Evolutionary conservation across 2,888 invertebrate genomes (phyloP), one percentile per base, ranked within the genome.

Genomic region (Hermodice carunculata): DNA sequence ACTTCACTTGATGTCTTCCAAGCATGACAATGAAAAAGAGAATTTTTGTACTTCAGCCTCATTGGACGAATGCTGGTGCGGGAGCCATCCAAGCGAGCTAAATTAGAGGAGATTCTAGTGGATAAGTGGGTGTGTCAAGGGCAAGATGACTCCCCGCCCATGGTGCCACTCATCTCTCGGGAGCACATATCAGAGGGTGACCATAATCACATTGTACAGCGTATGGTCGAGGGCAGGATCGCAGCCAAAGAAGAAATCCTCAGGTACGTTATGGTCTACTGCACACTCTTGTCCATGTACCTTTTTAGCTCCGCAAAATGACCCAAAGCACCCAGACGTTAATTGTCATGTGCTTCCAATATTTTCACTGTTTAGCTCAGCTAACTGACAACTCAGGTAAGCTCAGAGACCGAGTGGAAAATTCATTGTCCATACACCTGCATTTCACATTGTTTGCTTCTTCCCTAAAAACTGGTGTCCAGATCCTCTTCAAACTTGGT

Each of bases 141-240:
- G 1, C 73, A 70, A 26, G 69, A 71, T 22, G 61, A 67, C 34
- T 58, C 70, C 11, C 57, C 70, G 1, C 59, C 69, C n/a, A 11
- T 60, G 31, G 37, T 61, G 44, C 71, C 71, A 17, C 89, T 97
- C 54, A 93, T 98, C 32, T 93, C 94, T 42, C 91, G 93, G 66
- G 93, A 96, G 83, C 94, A 95, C 81, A 89, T 99, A 3, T 92
- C 94, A 11, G 95, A 95, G 60, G 95, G 96, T 59, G 96, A 98
- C 85, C 95, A 95, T 82, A 90, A 92, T 73, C 90, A 93, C 68
- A 96, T 99, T 75, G 90, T 99, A 71, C 95, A 96, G 79, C 94
- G 94, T 88, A 98, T 99, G 94, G 94, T 96, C 28, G 94, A 94
- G 82, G 98, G 98, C 61, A 92, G 93, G 79, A 96, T 99, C 69